phyloP scores from a whole-genome alignment of 2,113 vertebrate species.

The Ameiurus melas region DNA sequence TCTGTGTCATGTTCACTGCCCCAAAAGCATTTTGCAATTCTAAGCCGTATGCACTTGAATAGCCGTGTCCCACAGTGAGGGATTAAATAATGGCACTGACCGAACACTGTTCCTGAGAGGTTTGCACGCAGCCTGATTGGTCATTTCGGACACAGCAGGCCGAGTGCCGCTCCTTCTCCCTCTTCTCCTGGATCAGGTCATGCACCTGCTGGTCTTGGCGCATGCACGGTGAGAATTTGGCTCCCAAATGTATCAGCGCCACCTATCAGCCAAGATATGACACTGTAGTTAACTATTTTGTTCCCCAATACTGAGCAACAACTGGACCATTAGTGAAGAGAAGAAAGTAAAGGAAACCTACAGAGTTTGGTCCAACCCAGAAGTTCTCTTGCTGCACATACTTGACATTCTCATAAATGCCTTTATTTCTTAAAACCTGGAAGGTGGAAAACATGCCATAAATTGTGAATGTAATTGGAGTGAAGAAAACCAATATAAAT shows the following conservation, averaged over 20 bases:
- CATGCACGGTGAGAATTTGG: constrained; percentile 98
- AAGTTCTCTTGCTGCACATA: constrained; percentile 98
- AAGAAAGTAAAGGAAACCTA: constrained; percentile 62
- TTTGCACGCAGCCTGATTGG: constrained; percentile 92
- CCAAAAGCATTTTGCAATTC: neutral
- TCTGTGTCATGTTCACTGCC: neutral
- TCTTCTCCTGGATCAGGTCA: constrained; percentile 83
- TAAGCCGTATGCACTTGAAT: neutral
- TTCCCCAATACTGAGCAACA: neutral
- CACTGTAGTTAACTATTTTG: neutral
- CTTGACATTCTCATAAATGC: constrained; percentile 97
- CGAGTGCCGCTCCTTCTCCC: constrained; percentile 85
- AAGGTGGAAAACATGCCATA: constrained; percentile 25
- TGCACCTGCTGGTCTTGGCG: constrained; percentile 93
- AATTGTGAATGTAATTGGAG: neutral
- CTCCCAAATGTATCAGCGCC: constrained; percentile 94
- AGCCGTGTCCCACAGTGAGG: neutral
- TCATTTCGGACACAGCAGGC: constrained; percentile 97
- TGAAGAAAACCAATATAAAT: neutral
- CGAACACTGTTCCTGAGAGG: constrained; percentile 92
- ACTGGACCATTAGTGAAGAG: neutral
- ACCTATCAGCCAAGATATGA: constrained; percentile 73
- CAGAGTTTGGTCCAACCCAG: constrained; percentile 97
- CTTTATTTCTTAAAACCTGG: constrained; percentile 94
- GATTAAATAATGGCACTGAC: constrained; percentile 68